Percentiles rank a stretch among this genome's conserved stretches.
phyloP scores from a whole-genome alignment of 2,797 vertebrate genomes.

The Chelmon rostratus region DNA sequence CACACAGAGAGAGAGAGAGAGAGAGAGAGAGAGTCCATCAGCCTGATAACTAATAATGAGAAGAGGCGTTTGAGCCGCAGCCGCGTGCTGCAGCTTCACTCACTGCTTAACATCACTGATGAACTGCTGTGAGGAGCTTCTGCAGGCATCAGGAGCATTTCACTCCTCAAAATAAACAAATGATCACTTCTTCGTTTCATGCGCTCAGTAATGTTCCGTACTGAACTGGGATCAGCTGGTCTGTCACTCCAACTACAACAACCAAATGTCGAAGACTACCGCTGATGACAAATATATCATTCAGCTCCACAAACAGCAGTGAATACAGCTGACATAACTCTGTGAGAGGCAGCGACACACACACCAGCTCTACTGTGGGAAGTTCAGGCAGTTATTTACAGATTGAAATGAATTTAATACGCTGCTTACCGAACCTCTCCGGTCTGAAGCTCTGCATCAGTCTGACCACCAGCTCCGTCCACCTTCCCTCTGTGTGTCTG shows the following conservation, averaged over 20 bases:
- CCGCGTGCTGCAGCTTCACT: too few relatives aligned
- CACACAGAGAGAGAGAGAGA: too few relatives aligned
- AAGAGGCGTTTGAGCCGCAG: too few relatives aligned
- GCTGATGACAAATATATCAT: too few relatives aligned
- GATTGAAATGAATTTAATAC: not conserved
- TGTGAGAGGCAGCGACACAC: not conserved
- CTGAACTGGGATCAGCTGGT: not conserved
- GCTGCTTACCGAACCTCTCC: slow-evolving; percentile 47
- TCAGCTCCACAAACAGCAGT: too few relatives aligned
- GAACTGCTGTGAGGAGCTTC: not conserved
- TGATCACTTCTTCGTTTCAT: too few relatives aligned
- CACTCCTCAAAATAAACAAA: too few relatives aligned
- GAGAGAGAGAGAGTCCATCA: too few relatives aligned
- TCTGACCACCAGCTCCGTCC: slow-evolving; percentile 1
- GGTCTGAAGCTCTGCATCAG: slow-evolving; percentile 15
- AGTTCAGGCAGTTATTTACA: not conserved
- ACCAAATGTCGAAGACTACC: too few relatives aligned
- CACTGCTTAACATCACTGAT: slow-evolving; percentile 3
- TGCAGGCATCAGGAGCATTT: not conserved
- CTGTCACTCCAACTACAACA: not conserved
- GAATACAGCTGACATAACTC: too few relatives aligned
- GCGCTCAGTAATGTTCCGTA: not conserved
- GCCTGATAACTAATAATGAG: too few relatives aligned
- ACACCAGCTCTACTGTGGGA: not conserved
- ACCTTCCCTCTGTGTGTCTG: not conserved